Evolutionary conservation across 2,113 vertebrate species (phyloP), one percentile per base, ranked within the genome.

Genomic region (Passerina amoena): DNA sequence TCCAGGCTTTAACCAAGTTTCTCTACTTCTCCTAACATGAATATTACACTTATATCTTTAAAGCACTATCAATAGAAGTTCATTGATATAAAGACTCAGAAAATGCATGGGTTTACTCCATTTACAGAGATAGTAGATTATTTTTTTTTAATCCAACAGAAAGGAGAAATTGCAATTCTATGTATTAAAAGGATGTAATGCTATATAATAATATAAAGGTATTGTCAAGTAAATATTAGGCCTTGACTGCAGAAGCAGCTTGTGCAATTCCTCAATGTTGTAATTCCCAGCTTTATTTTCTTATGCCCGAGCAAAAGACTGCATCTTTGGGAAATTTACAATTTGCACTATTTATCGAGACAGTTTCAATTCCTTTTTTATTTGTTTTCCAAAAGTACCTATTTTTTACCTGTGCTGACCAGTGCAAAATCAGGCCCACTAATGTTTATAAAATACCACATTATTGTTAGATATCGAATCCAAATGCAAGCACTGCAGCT

Each of bases 371-470:
- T 97, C 92, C 96, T 94, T 97, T 98, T 98, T 97, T 97, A 97
- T 98, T 97, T 97, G 96, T 98, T 98, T 98, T 96, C 96, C 92
- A 96, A 96, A 96, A 97, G 93, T 80, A 96, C 57, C 85, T 95
- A 94, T 96, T 97, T 98, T 96, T 97, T 95, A 97, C 96, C 94
- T 96, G 94, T 99, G 98, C 99, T 99, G 99, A 99, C 98, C 98
- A 98, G 96, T 97, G 98, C 98, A 99, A 98, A 99, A 99, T 97
- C 97, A 98, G 95, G 86, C 96, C 96, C 97, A 92, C 98, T 98
- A 98, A 99, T 98, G 98, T 99, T 99, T 99, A 98, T 99, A 98
- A 98, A 99, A 99, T 97, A 98, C 98, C 96, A 97, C 97, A 98
- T 98, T 98, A 98, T 99, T 98, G 98, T 98, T 97, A 97, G 97